Evolutionary conservation across 2,113 vertebrate species (phyloP), one percentile per base, ranked within the genome.

Genomic region (Lutjanus erythropterus): DNA sequence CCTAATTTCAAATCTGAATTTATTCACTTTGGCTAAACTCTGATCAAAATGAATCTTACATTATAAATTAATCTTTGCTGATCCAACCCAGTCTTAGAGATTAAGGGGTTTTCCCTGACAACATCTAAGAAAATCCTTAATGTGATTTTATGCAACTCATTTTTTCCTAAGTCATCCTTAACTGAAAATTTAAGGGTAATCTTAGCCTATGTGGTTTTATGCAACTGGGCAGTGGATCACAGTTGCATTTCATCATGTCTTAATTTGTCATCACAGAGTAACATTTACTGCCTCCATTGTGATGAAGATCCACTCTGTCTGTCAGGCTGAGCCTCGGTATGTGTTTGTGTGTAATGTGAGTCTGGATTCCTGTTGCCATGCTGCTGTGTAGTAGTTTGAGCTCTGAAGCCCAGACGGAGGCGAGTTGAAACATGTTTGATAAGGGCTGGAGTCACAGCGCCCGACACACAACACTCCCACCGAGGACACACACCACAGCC

Each of bases 401-500:
- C 77, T 75, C 55, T 75, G 60, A 74, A 68, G 66, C 35, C 56
- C 80, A 91, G 86, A 89, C 81, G 49, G 65, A 67, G 89, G 76
- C 90, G 0, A 85, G 93, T 80, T 88, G 71, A 47, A 76, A 79
- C 92, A 84, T 4, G 92, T 90, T 62, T 84, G 89, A 88, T 92
- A 79, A 85, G 78, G 80, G 41, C 74, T 81, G 46, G 29, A 83
- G 88, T 87, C 72, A 39, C 73, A 66, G 72, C 1, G 47, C 66
- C 75, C 59, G 75, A 69, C 77, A 81, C 77, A 75, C 39, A 76
- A 71, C 77, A 69, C 77, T 83, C 75, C 66, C 79, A 75, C 79
- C 29, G 18, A 64, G 90, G 88, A 88, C 86, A 88, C 86, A 88
- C 81, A 68, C 79, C 55, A 42, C 75, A 83, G 79, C 74, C 75